Evolutionary conservation across 2,113 vertebrate species (phyloP), one percentile per base, ranked within the genome.

Genomic region (Chloropsis hardwickii): DNA sequence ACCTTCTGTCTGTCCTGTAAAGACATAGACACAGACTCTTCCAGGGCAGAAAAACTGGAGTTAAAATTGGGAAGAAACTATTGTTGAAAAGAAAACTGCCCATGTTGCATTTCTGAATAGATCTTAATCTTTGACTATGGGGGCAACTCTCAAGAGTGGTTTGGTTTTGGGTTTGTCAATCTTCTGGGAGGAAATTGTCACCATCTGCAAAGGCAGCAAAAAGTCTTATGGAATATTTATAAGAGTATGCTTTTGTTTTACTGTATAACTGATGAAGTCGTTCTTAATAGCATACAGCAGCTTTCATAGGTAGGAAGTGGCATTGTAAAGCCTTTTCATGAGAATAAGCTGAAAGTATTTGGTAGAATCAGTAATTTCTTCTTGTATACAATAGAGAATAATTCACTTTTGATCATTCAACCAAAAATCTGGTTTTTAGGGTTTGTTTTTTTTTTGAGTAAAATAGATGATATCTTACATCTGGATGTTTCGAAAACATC

Each of bases 401-500:
- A 56, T 57, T 60, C 2, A 28, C 14, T 71, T 90, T 51, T 44
- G 35, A 45, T 31, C 6, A 60, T 79, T 78, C 29, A 56, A 10
- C 16, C 21, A 82, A 33, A 10, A 29, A 35, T 44, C 13, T 39
- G 17, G 3, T 6, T 65, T 56, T 66, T 23, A 10, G 16, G 14
- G 8, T 0, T 0, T 19, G 29, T 44, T 51, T 81, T 19, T 33
- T 44, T 51, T 81, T 57, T 0, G 2, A 28, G 22, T 12, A 7
- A 48, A 82, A 40, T 25, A 15, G 45, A 78, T 79, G 11, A 66
- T 45, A 40, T 79, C 25, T 86, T 14, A 50, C 24, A 42, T 74
- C n/a, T 66, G 24, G 24, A 37, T 88, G n/a, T 82, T 76, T 94
- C 72, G 31, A 73, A 90, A 80, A 21, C 14, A 25, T 54, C 23